A percentile compares a stretch with the other conserved stretches of the same genome.
phyloP scores from a whole-genome alignment of 2,113 vertebrate genomes.

The Haplochromis burtoni region DNA sequence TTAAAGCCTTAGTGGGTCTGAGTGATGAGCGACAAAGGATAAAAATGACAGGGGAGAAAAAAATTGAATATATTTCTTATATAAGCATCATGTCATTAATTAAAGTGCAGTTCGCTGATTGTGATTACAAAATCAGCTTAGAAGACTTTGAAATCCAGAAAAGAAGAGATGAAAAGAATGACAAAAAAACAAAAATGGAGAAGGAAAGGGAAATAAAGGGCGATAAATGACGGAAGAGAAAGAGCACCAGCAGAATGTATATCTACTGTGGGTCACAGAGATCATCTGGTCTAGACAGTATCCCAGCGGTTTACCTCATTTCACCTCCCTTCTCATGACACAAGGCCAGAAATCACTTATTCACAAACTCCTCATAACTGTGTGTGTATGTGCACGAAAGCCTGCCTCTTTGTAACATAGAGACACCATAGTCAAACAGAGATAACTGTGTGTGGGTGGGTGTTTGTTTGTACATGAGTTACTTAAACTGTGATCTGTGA shows the following conservation, averaged over 20 bases:
- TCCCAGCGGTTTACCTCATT: neutral
- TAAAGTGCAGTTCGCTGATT: neutral
- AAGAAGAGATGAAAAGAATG: neutral
- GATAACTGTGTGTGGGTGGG: neutral
- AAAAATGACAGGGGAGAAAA: neutral
- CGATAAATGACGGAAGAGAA: neutral
- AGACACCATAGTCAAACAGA: neutral
- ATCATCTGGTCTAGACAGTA: slow-evolving; percentile 37
- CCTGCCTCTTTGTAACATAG: neutral
- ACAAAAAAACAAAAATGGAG: neutral
- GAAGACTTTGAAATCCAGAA: neutral
- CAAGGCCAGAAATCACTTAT: neutral
- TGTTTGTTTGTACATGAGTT: neutral
- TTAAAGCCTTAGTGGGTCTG: neutral
- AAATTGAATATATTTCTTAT: neutral
- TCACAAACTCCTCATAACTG: neutral
- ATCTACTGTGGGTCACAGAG: neutral
- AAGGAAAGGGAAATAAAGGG: neutral
- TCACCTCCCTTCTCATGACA: neutral
- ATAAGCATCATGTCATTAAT: neutral
- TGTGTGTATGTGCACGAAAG: neutral
- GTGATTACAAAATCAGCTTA: neutral
- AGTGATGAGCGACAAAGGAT: neutral
- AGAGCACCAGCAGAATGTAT: neutral
- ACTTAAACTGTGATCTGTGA: neutral